A percentile compares a stretch with the other conserved stretches of the same genome.
These are phyloP conservation scores for Poecile montanus DNA, from an alignment of 2,797 vertebrate species.

Conservation along the genomic window DNA sequence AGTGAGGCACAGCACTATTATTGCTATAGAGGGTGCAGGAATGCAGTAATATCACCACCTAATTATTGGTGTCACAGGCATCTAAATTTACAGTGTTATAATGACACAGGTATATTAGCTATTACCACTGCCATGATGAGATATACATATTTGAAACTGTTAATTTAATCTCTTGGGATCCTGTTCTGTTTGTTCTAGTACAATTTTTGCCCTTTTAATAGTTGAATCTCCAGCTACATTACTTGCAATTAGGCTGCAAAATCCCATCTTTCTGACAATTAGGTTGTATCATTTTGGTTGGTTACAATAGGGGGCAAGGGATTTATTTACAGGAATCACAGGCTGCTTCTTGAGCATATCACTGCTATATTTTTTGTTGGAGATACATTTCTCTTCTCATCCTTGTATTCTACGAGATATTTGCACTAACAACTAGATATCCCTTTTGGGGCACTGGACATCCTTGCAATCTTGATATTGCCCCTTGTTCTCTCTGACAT, in stretches of 20 bases:
- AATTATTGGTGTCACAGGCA: neutral
- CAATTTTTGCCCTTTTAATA: conserved; percentile 7
- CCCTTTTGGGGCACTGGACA: neutral
- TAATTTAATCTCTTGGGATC: conserved; percentile 27
- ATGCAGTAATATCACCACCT: neutral
- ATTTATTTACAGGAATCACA: neutral
- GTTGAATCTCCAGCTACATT: neutral
- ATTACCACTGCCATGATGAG: neutral
- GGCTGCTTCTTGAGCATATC: neutral
- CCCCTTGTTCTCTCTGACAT: neutral
- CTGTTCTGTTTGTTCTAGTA: conserved; percentile 1
- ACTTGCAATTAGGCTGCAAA: conserved; percentile 24
- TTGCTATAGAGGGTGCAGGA: neutral
- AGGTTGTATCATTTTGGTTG: neutral
- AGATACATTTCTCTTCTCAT: neutral
- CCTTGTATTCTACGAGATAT: neutral
- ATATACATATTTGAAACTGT: neutral
- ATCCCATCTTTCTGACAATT: neutral
- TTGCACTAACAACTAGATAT: neutral
- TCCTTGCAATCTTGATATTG: neutral
- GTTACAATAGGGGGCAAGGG: neutral
- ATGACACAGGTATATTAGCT: neutral
- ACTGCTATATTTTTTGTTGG: neutral
- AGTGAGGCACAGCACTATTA: neutral
- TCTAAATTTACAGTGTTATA: conserved; percentile 1